Conservation (phyloP, 1,140 invertebrate genomes). For the Drosophila bipectinata region DNA sequence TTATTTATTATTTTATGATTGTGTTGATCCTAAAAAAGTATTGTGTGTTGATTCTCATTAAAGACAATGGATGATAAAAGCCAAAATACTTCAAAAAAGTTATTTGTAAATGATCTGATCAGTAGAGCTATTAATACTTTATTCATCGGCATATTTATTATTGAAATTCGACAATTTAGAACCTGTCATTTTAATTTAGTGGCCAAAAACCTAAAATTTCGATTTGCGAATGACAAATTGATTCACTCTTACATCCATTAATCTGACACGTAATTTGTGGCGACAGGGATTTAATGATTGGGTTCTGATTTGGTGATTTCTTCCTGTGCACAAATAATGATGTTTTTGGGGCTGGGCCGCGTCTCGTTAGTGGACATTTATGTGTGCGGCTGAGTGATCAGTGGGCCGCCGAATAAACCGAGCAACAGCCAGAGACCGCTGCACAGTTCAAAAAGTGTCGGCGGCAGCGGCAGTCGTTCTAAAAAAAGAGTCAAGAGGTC, state of each 20-base stretch:
- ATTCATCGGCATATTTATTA: not conserved
- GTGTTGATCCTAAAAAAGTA: not conserved
- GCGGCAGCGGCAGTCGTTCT: constrained; percentile 7
- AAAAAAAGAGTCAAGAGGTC: constrained; percentile 18
- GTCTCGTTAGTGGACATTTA: constrained; percentile 40
- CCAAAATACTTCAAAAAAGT: not conserved
- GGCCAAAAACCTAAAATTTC: no score
- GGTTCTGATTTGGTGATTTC: constrained; percentile 7
- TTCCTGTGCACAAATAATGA: constrained; percentile 35
- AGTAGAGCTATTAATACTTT: not conserved
- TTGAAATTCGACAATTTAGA: not conserved
- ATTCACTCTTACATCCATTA: not conserved
- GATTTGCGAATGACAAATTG: not conserved
- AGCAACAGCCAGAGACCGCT: constrained; percentile 22
- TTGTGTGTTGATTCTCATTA: not conserved
- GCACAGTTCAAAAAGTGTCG: constrained; percentile 56
- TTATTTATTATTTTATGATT: not conserved
- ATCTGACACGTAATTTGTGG: not conserved
- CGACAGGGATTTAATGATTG: not conserved
- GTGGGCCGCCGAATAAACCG: not conserved
- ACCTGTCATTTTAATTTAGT: not conserved
- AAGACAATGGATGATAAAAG: no score
- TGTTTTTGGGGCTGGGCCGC: constrained; percentile 51
- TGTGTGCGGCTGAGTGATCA: constrained; percentile 47
- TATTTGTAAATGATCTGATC: not conserved